A percentile compares a stretch with the other conserved stretches of the same genome.
Evolutionary conservation across 2,113 vertebrate genomes (phyloP).

Genomic region (Mustela lutreola): DNA sequence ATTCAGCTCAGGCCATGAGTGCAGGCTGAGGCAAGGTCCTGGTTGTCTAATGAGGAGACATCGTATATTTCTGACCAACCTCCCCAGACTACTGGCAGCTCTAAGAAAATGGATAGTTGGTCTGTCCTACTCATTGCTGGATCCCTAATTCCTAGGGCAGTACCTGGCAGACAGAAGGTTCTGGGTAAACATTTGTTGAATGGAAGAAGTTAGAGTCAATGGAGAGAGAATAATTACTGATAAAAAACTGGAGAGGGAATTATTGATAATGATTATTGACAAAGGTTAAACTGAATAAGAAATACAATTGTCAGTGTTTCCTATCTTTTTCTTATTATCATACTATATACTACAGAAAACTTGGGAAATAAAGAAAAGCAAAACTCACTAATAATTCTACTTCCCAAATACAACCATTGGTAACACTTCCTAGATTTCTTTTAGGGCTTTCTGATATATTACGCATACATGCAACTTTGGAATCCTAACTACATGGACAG

Average conservation of each 20-base stretch:
- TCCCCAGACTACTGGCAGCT: neutral
- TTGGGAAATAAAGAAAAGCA: neutral
- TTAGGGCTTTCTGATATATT: neutral
- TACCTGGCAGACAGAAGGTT: neutral
- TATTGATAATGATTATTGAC: neutral
- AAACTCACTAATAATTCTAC: slow-evolving; percentile 23
- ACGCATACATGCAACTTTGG: neutral
- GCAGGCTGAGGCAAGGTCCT: neutral
- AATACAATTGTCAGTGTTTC: neutral
- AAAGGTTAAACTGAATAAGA: slow-evolving; percentile 22
- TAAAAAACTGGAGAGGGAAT: neutral
- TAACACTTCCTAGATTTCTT: neutral
- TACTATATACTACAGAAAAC: slow-evolving; percentile 23
- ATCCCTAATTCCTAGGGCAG: neutral
- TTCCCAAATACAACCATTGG: neutral
- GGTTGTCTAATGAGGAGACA: neutral
- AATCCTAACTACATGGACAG: neutral
- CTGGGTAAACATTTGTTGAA: slow-evolving; percentile 32
- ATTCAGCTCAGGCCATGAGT: neutral
- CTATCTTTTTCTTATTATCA: slow-evolving; percentile 42
- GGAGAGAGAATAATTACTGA: slow-evolving; percentile 16
- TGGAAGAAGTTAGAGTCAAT: slow-evolving; percentile 15
- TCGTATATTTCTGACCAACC: neutral
- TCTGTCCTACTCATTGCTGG: neutral
- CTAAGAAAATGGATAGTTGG: neutral